Evolutionary conservation across 2,113 vertebrate species (phyloP).

Genomic region (Ornithorhynchus anatinus): DNA sequence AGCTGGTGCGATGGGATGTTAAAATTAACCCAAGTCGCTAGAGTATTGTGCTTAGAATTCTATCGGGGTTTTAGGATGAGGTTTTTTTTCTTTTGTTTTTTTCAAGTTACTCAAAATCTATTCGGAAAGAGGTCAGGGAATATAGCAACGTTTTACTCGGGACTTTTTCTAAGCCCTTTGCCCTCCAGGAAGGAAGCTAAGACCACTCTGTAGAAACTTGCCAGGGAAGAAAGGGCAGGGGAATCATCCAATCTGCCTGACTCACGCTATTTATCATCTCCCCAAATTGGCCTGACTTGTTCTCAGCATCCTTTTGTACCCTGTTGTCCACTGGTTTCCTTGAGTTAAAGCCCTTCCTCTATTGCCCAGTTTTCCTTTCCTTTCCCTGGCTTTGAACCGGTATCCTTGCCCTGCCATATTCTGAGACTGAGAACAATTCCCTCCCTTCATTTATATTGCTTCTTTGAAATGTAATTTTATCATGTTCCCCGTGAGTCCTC

Average conservation of each 20-base stretch:
- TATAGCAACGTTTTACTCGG: background rate
- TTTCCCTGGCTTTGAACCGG: background rate
- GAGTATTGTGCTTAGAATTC: background rate
- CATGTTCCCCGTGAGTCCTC: conserved; percentile 23
- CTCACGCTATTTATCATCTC: background rate
- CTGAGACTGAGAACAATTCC: conserved; percentile 11
- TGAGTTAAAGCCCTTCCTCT: background rate
- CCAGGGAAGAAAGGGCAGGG: fast-evolving
- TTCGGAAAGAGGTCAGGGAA: background rate
- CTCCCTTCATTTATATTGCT: conserved; percentile 37
- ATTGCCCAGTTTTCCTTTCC: background rate
- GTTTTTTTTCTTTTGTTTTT: background rate
- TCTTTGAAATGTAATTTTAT: conserved; percentile 27
- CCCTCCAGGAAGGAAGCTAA: too few species aligned
- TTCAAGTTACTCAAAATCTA: background rate
- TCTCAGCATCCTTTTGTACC: too few species aligned
- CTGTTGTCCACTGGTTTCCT: too few species aligned
- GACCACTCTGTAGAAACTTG: too few species aligned
- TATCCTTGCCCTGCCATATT: conserved; percentile 15
- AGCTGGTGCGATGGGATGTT: background rate
- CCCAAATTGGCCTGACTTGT: background rate
- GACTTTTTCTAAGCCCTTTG: background rate
- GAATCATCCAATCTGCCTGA: background rate
- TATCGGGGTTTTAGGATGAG: background rate
- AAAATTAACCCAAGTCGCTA: background rate